Conservation (phyloP, 2,113 vertebrate species). For the Boulengeromyrus knoepffleri region DNA sequence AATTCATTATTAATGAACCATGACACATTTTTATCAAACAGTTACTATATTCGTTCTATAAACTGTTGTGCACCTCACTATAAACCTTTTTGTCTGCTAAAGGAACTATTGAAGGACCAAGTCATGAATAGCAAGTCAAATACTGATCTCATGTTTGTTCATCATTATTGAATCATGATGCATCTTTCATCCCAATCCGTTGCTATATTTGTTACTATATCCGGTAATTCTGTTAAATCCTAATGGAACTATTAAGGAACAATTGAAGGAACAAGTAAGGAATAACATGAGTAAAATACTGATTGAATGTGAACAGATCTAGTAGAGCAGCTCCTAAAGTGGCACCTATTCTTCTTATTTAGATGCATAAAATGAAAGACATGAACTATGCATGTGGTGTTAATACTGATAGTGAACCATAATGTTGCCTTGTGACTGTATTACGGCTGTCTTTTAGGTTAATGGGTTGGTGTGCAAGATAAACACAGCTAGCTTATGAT, state of each 20-base stretch:
- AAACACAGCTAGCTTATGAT: neutral
- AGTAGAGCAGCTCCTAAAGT: neutral
- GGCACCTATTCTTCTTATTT: neutral
- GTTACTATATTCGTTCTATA: neutral
- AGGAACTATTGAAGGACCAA: neutral
- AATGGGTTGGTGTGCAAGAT: neutral
- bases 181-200: neutral
- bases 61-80: neutral
- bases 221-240: too few relatives aligned
- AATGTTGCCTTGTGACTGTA: neutral
- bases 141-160: neutral
- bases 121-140: neutral
- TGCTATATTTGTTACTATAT: too few relatives aligned
- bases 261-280: too few relatives aligned
- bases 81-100: neutral
- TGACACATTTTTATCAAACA: neutral
- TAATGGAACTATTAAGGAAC: too few relatives aligned
- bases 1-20: neutral
- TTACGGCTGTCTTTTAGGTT: neutral
- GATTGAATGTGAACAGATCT: neutral
- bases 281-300: too few relatives aligned
- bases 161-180: neutral
- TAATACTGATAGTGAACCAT: neutral
- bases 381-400: neutral
- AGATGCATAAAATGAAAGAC: neutral